These are phyloP conservation scores for Hanleya hanleyi DNA, from an alignment of 2,888 invertebrate genomes.

Conservation along the genomic window DNA sequence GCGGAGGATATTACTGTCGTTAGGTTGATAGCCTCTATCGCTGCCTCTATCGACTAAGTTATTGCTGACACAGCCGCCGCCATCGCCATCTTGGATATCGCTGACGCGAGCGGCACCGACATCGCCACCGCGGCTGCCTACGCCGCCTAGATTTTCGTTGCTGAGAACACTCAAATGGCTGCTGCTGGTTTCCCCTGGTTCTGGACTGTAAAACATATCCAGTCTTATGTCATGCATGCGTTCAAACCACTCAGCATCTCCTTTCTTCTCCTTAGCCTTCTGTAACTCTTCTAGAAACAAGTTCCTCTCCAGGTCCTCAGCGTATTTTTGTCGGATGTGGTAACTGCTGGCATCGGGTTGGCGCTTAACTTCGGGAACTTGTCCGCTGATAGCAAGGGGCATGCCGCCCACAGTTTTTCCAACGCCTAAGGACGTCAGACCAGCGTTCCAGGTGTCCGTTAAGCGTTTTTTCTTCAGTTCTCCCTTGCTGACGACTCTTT, in stretches of 20 bases:
- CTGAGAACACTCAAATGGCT: too few relatives aligned
- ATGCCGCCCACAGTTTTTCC: not conserved
- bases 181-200: not conserved
- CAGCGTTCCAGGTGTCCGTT: not conserved
- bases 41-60: not conserved
- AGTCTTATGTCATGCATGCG: not conserved
- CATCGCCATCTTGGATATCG: not conserved
- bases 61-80: not conserved
- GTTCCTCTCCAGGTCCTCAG: conserved; percentile 12
- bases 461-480: not conserved
- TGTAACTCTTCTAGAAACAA: conserved; percentile 8
- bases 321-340: conserved; percentile 11
- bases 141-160: too few relatives aligned
- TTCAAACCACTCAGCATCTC: not conserved
- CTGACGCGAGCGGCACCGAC: not conserved
- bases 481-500: not conserved
- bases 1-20: not conserved
- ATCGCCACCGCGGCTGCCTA: too few relatives aligned
- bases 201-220: conserved; percentile 13
- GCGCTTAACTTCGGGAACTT: not conserved
- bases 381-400: not conserved
- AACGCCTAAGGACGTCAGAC: not conserved
- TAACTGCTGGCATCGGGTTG: not conserved
- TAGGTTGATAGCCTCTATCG: not conserved
- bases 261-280: conserved; percentile 4